Evolutionary conservation across 2,113 vertebrate genomes (phyloP).

Genomic region (Cryptomyrus ogoouensis): DNA sequence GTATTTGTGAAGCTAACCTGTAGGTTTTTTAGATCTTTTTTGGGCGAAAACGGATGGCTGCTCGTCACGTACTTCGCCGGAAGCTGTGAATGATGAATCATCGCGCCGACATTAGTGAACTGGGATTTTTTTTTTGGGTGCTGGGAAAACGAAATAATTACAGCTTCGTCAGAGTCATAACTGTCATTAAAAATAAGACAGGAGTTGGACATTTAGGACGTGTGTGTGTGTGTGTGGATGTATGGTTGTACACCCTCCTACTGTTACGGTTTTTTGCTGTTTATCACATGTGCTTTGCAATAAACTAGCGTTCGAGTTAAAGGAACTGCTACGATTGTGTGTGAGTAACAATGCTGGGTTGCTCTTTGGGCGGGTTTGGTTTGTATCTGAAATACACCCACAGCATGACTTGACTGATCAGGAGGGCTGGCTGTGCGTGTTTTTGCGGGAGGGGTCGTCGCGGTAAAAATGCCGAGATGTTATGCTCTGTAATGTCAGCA

Average conservation of each 20-base stretch:
- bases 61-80: not conserved
- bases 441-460: not conserved
- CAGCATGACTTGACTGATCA: conserved; percentile 13
- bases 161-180: not conserved
- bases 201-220: not conserved
- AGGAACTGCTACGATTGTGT: not conserved
- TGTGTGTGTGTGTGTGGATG: not conserved
- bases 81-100: conserved; percentile 7
- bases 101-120: not conserved
- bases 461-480: not conserved
- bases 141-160: not conserved
- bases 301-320: conserved; percentile 7
- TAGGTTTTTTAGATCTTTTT: not conserved
- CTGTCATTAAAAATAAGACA: not conserved
- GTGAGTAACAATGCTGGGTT: not conserved
- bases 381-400: conserved; percentile 8
- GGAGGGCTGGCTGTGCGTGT: not conserved
- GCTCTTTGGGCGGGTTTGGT: not conserved
- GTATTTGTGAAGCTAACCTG: not conserved
- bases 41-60: not conserved
- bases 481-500: not conserved
- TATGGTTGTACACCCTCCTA: conserved; percentile 1
- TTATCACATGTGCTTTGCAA: conserved; percentile 29
- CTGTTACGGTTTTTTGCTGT: conserved; percentile 15
- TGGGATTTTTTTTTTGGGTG: not conserved